Conservation (phyloP, 2,888 invertebrate species). For the Pocota personata region DNA sequence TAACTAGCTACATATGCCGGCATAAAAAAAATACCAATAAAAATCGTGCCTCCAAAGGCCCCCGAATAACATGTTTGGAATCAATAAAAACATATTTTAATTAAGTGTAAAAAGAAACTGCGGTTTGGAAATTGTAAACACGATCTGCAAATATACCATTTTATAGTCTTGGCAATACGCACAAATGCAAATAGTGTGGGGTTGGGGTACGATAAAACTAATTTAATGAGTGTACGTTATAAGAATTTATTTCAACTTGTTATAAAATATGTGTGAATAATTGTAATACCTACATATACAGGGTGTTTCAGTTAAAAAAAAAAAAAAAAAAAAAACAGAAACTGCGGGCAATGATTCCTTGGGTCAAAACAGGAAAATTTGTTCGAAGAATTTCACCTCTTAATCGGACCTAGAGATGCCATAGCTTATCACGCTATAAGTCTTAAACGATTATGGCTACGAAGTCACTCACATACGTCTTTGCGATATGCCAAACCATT, state of each 20-base stretch:
- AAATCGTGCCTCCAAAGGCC: neutral
- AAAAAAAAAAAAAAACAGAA: too few relatives aligned
- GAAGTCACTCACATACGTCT: too few relatives aligned
- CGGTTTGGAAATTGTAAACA: conserved; percentile 15
- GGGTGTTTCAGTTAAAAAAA: neutral
- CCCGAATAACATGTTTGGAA: neutral
- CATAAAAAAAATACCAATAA: neutral
- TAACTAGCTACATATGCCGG: neutral
- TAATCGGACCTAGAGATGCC: too few relatives aligned
- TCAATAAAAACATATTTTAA: conserved; percentile 6
- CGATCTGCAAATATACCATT: conserved; percentile 2
- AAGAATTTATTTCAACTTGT: neutral
- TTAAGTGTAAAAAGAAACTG: neutral
- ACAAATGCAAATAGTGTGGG: neutral
- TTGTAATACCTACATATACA: too few relatives aligned
- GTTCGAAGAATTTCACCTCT: too few relatives aligned
- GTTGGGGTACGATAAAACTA: neutral
- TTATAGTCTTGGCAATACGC: neutral
- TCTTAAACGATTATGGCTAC: too few relatives aligned
- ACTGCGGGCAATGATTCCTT: too few relatives aligned
- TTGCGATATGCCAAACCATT: too few relatives aligned
- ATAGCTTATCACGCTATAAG: too few relatives aligned
- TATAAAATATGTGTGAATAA: neutral
- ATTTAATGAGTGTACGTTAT: neutral
- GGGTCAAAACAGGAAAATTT: too few relatives aligned